phyloP scores from a whole-genome alignment of 2,888 invertebrate genomes.

The Drosophila mayaguana region DNA sequence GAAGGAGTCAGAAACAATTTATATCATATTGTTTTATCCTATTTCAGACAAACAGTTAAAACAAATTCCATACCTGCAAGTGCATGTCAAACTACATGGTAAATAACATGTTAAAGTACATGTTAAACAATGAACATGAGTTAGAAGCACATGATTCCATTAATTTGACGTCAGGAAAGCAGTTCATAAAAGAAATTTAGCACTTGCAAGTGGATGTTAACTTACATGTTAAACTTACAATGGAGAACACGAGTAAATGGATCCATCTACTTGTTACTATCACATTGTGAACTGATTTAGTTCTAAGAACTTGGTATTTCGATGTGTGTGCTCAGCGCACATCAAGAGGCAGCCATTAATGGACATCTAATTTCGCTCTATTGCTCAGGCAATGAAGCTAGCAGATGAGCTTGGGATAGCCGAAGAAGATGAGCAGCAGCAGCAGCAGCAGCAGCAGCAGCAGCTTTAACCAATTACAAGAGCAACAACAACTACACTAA shows the following conservation, averaged over 20 bases:
- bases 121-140: conserved; percentile 32
- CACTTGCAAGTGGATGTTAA: background rate
- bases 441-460: conserved; percentile 25
- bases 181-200: background rate
- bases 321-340: too few species aligned
- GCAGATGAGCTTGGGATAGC: background rate
- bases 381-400: conserved; percentile 6
- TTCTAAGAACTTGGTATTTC: background rate
- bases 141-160: background rate
- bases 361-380: conserved; percentile 16
- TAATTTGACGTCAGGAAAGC: background rate
- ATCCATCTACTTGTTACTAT: background rate
- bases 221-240: conserved; percentile 5
- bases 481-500: conserved; percentile 32
- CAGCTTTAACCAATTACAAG: conserved; percentile 57
- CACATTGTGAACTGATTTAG: background rate
- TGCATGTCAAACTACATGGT: background rate
- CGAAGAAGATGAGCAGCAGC: conserved; percentile 12
- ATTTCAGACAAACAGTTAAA: background rate
- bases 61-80: background rate
- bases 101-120: background rate
- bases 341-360: conserved; percentile 1
- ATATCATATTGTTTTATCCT: background rate
- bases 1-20: background rate
- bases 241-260: background rate